Base-by-base conservation (phyloP, 2,113 vertebrate species). In the Physeter macrocephalus region DNA sequence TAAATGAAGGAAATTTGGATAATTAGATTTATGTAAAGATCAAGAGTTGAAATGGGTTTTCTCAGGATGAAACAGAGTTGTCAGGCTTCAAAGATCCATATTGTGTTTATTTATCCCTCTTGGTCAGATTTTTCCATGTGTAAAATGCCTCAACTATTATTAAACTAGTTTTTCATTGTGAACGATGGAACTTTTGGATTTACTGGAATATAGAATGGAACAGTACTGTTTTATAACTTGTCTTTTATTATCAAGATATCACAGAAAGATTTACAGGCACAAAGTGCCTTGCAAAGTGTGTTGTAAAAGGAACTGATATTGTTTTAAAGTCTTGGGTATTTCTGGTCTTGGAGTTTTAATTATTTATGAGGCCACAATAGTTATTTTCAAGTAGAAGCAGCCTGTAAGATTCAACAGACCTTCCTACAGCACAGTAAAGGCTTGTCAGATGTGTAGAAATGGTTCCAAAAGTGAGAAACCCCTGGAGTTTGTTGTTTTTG, bases 281-380 rank as follows among this genome's bases (percentile, higher is more conserved):
- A 64, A 27, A 11, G 74, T 78, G 23, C 64, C 11, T 71, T 96
- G 66, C 61, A 89, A 69, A 43, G 23, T 72, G 39, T 62, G 46
- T 43, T 23, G 0, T 88, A 15, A 71, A 93, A 39, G 57, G 59
- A 66, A 6, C 64, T 84, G 11, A 66, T 86, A 85, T 67, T 82
- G 17, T 23, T 75, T 75, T 15, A 64, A 66, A 93, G 41, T 49
- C 15, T 88, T 67, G 9, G 46, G 4, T 94, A 62, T 61, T 95
- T 97, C 67, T 75, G 72, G 41, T 83, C n/a, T 82, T 83, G 93
- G 88, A 95, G 86, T 82, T 83, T 59, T 93, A 83, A 80, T 92
- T 95, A 72, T 83, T 92, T 92, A 72, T 83, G 49, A 92, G 49
- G 36, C 67, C 23, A 43, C 74, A 31, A 25, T 93, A 75, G 49